Evolutionary conservation across 2,888 invertebrate species (phyloP), one percentile per base, ranked within the genome.

Genomic region (Neelides folsomi): DNA sequence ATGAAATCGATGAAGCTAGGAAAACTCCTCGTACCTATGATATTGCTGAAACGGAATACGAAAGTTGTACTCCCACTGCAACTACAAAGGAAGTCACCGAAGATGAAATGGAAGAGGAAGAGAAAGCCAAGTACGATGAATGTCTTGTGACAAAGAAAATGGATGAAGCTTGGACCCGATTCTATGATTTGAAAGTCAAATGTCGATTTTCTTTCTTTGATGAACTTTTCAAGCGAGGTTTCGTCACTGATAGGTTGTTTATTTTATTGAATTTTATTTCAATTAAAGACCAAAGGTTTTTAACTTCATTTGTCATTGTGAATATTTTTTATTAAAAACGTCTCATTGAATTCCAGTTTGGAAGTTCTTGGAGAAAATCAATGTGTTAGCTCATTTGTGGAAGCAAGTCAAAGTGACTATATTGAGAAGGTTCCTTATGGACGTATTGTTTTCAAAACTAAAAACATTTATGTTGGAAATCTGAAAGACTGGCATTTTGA

Each of bases 381-480:
- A 2, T 49, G 52, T 35, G 16, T 47, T 8, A 4, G 15, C 2
- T 50, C 52, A 19, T 16, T 64, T 34, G 43, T 64, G 1, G 63
- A 59, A 44, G 63, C 58, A 1, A 60, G 60, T 5, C 37, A 47
- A 27, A 18, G 18, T 5, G 51, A 59, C 36, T 57, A 53, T 19
- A 36, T 51, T n/a, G 43, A 53, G 13, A 55, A 55, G 45, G 47
- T 60, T 12, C 58, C 59, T 16, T 64, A 60, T 47, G 64, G 58
- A 4, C 44, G 60, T 13, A 49, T 59, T 1, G 60, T 62, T 7
- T 53, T 64, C 37, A 64, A 64, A 51, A 60, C 59, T 12, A 64
- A 64, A 42, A 51, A 62, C 37, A 53, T 62, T 8, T 64, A 59
- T 50, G 59, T 58, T 1, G 64, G 64, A 20, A 57, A 60, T 39